A percentile compares a stretch with the other conserved stretches of the same genome.
Conservation (phyloP, 2,797 vertebrate species). For the Dermochelys coriacea region DNA sequence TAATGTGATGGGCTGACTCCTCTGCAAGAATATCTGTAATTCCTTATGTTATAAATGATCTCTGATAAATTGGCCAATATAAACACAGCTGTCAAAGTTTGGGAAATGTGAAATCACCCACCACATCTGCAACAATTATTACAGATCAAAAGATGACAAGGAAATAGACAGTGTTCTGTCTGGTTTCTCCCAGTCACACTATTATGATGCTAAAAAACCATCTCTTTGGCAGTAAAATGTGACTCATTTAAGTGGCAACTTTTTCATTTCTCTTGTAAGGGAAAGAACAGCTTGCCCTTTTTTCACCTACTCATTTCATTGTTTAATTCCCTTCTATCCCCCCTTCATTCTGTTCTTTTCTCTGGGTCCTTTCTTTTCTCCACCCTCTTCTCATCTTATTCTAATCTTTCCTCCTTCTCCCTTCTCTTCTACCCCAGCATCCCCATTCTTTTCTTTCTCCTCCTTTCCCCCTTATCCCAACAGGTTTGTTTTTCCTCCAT, state of each 20-base stretch:
- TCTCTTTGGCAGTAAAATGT: background rate
- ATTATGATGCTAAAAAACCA: background rate
- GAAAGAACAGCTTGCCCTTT: background rate
- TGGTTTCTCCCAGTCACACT: background rate
- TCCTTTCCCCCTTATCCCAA: background rate
- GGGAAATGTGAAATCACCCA: background rate
- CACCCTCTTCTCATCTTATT: background rate
- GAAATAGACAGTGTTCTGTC: background rate
- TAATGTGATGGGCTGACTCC: fast-evolving
- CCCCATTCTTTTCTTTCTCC: background rate
- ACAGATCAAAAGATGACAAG: background rate
- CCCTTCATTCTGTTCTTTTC: background rate
- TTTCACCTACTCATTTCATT: fast-evolving
- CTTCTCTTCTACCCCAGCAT: background rate
- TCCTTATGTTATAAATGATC: background rate
- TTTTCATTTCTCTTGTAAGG: background rate
- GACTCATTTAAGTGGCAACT: slow-evolving; percentile 31
- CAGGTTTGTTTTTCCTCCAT: background rate
- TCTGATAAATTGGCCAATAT: background rate
- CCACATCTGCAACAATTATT: background rate
- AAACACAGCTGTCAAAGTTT: background rate
- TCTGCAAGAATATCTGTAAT: background rate
- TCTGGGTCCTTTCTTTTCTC: background rate
- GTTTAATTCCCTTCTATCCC: background rate
- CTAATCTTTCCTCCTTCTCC: background rate